These are phyloP conservation scores for Dascyllus trimaculatus DNA, from an alignment of 2,113 vertebrate genomes.

Conservation along the genomic window DNA sequence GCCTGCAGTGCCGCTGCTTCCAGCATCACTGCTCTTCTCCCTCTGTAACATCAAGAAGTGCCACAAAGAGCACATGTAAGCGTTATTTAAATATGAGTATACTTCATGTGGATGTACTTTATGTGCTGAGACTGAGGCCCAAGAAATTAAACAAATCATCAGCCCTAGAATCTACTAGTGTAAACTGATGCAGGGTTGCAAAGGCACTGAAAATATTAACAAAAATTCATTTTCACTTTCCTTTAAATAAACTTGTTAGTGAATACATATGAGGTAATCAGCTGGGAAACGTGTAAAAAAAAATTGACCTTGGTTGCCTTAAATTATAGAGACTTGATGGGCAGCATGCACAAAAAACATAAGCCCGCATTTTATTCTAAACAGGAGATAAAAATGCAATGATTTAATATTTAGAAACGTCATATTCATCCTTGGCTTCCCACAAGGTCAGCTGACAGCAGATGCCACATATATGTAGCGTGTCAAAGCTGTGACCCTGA, in stretches of 20 bases:
- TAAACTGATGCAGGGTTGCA: no score
- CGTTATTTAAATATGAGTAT: not conserved
- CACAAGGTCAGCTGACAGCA: not conserved
- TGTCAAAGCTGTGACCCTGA: constrained; percentile 19
- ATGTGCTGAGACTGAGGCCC: no score
- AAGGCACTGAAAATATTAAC: no score
- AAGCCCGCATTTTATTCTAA: constrained; percentile 14
- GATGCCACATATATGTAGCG: not conserved
- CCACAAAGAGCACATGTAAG: not conserved
- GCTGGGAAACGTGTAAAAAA: not conserved
- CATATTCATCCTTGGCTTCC: not conserved
- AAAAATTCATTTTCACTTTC: not conserved
- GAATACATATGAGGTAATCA: constrained; percentile 27
- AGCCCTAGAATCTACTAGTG: no score
- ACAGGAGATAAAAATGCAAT: not conserved
- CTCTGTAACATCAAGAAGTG: constrained; percentile 74
- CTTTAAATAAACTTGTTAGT: not conserved
- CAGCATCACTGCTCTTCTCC: constrained; percentile 82
- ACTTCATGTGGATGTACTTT: no score
- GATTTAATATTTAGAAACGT: no score
- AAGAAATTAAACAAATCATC: no score
- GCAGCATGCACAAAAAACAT: constrained; percentile 1
- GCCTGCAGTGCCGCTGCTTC: constrained; percentile 45
- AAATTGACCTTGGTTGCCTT: not conserved
- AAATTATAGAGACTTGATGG: constrained; percentile 1